phyloP scores from a whole-genome alignment of 92 coral and sea anemone genomes.

The Paramuricea clavata region DNA sequence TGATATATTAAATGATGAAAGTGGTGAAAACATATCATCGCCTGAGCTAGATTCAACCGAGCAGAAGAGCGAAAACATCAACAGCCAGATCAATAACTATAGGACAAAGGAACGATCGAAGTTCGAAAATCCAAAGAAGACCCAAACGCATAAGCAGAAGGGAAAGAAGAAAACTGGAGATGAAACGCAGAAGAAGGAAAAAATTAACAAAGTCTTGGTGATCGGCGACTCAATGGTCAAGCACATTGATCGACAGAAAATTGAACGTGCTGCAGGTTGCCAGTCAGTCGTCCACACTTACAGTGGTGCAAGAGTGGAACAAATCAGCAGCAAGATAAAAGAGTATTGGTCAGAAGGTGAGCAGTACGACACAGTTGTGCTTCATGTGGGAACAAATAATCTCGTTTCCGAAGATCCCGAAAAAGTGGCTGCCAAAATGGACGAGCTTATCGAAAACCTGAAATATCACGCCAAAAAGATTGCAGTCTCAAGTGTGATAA shows the following conservation, averaged over 20 bases:
- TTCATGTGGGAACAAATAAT: slow-evolving; percentile 12
- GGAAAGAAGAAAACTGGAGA: too few species aligned
- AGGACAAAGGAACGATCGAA: too few species aligned
- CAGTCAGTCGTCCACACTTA: slow-evolving; percentile 27
- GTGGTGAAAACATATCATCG: too few species aligned
- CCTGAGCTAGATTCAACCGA: too few species aligned
- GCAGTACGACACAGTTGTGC: background rate
- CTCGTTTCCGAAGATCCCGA: slow-evolving; percentile 10
- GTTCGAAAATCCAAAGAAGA: too few species aligned
- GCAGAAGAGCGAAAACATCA: too few species aligned
- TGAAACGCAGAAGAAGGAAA: too few species aligned
- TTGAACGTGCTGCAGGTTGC: slow-evolving; percentile 19
- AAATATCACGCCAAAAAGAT: background rate
- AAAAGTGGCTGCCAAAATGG: slow-evolving; percentile 13
- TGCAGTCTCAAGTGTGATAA: background rate
- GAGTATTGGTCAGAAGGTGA: background rate
- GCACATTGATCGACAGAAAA: background rate
- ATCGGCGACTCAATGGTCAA: slow-evolving; percentile 12
- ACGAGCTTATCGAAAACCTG: background rate
- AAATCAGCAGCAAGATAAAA: slow-evolving; percentile 2
- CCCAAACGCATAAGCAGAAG: too few species aligned
- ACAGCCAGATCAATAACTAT: too few species aligned
- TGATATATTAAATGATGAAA: background rate
- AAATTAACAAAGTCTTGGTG: slow-evolving; percentile 8
- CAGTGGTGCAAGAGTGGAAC: slow-evolving; percentile 31